Evolutionary conservation across 2,888 invertebrate species (phyloP).

Genomic region (Diaphora mendica): DNA sequence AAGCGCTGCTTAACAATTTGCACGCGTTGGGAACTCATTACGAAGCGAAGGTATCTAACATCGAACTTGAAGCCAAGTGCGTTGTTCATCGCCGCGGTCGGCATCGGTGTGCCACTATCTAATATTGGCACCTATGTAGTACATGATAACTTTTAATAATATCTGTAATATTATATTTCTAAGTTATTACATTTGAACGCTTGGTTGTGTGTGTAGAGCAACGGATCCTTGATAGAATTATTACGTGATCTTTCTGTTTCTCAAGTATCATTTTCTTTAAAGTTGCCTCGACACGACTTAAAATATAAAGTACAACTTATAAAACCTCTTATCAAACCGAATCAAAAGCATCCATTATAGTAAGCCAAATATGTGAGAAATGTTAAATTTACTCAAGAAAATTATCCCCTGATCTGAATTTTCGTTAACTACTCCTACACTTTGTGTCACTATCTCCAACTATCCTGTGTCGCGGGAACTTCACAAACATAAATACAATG

Average conservation of each 20-base stretch:
- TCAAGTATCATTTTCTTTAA: not conserved
- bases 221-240: constrained; percentile 15
- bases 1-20: constrained; percentile 63
- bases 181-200: constrained; percentile 10
- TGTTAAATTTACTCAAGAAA: no score
- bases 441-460: no score
- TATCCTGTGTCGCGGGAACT: no score
- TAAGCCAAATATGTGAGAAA: no score
- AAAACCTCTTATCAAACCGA: no score
- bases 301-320: no score
- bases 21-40: constrained; percentile 64
- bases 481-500: no score
- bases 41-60: constrained; percentile 48
- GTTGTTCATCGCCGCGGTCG: constrained; percentile 20
- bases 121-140: constrained; percentile 51
- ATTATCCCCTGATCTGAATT: no score
- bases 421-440: no score
- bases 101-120: constrained; percentile 11
- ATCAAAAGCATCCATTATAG: no score
- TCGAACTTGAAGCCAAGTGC: constrained; percentile 57
- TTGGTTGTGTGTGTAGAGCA: no score
- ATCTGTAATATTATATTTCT: not conserved
- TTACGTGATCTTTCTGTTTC: not conserved
- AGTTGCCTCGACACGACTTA: not conserved
- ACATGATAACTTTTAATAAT: constrained; percentile 31